Evolutionary conservation across 2,888 invertebrate genomes (phyloP).

Genomic region (Ashinkailepas kermadecensis): DNA sequence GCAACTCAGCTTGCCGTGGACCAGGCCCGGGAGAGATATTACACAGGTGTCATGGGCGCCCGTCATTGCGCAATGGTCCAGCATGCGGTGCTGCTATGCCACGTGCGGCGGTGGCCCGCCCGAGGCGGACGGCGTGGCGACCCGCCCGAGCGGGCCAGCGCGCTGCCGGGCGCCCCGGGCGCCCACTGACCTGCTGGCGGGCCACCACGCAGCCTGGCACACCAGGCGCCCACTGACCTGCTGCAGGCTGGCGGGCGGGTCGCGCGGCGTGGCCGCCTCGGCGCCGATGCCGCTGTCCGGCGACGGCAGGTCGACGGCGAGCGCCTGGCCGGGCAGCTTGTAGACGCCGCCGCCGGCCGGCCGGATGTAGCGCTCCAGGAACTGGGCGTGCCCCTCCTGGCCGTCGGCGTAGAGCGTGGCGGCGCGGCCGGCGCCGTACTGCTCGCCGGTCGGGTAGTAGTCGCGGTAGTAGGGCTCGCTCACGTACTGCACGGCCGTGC

Average conservation of each 20-base stretch:
- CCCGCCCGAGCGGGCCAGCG: too few species aligned
- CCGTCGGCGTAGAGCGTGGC: background rate
- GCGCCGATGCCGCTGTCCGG: conserved; percentile 94
- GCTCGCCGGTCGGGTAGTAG: conserved; percentile 18
- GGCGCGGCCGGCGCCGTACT: background rate
- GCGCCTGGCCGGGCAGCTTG: conserved; percentile 46
- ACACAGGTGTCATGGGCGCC: too few species aligned
- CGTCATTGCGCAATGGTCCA: too few species aligned
- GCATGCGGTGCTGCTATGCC: too few species aligned
- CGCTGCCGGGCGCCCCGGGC: too few species aligned
- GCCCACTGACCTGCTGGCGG: too few species aligned
- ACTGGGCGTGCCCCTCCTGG: conserved; percentile 36
- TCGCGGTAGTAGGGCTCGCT: background rate
- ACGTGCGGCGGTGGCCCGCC: too few species aligned
- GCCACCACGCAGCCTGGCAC: too few species aligned
- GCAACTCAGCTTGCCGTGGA: too few species aligned
- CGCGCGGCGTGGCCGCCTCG: conserved; percentile 82
- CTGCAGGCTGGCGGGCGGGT: background rate
- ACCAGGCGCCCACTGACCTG: background rate
- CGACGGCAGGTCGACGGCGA: conserved; percentile 88
- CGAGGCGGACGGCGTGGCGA: too few species aligned
- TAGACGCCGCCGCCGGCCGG: conserved; percentile 40
- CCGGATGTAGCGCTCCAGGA: conserved; percentile 55
- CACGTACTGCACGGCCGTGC: background rate
- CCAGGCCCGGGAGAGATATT: too few species aligned